Evolutionary conservation across 2,113 vertebrate species (phyloP), one percentile per base, ranked within the genome.

Genomic region (Nibea albiflora): DNA sequence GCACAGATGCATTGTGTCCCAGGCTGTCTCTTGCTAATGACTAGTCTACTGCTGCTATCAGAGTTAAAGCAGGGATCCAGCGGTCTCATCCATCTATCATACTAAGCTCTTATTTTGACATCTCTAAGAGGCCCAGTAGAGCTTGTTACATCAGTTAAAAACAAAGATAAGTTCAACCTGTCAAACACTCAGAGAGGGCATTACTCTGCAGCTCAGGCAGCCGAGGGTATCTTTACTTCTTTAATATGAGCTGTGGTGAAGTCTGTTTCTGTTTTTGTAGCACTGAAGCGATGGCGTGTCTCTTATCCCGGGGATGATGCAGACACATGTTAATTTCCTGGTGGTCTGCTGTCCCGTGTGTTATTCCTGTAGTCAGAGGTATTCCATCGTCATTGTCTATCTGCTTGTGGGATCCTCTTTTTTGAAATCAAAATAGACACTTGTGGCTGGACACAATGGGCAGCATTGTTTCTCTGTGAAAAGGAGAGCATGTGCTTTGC

Each of bases 401-500:
- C 88, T 85, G 56, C 86, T 64, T 65, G 79, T 80, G 88, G 85
- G 76, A 88, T 75, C 90, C 80, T 28, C 67, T 81, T 93, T 46
- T 86, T 90, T 26, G 24, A 92, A 95, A 95, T 95, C 92, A 89
- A 88, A 95, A 92, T 74, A 94, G 94, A 95, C 94, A 93, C 92
- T 91, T 92, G 79, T 81, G 87, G 84, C 60, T 15, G 17, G 49
- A 73, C 83, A 96, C 95, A 96, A 96, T 93, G 79, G 71, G 63
- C 65, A 49, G 85, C 93, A 95, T 97, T 97, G 96, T 97, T 92
- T 26, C 79, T 63, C 64, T 26, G 42, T 95, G 94, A 96, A n/a
- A 96, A 91, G 72, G 83, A 57, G 90, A 94, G 96, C 96, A 96
- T 96, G 96, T 95, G 96, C 93, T 94, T 92, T 89, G 63, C 94